Percentiles rank a stretch among this genome's conserved stretches.
phyloP scores from a whole-genome alignment of 53 echinoderm and acorn worm genomes.

The Astropecten irregularis region DNA sequence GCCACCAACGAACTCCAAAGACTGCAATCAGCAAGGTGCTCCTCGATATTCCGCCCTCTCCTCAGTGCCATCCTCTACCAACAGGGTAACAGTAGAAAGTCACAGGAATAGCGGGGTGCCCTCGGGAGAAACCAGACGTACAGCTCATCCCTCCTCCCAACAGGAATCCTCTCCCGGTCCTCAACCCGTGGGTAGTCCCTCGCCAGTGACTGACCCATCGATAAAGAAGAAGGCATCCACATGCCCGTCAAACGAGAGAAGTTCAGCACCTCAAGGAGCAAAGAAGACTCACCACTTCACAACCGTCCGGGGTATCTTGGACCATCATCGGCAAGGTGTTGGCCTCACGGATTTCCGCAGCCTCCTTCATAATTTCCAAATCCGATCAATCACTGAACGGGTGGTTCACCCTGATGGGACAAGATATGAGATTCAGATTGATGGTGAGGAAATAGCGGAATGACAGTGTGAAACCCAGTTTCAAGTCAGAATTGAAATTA shows the following conservation, averaged over 20 bases:
- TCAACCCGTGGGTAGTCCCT: not conserved
- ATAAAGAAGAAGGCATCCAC: not conserved
- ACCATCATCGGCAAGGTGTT: constrained; percentile 25
- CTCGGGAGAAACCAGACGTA: not conserved
- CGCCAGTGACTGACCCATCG: not conserved
- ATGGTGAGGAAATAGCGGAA: constrained; percentile 23
- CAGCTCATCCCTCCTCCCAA: not conserved
- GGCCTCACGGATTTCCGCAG: constrained; percentile 32
- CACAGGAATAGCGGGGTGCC: not conserved
- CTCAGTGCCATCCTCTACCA: not conserved
- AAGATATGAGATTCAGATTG: constrained; percentile 57
- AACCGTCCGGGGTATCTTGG: constrained; percentile 8
- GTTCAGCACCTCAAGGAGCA: not conserved
- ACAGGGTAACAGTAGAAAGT: not conserved
- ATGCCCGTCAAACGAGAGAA: not conserved
- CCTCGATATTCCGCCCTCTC: not conserved
- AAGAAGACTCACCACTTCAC: not conserved
- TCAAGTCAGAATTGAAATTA: too few relatives aligned
- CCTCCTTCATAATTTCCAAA: constrained; percentile 32
- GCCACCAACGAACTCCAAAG: not conserved
- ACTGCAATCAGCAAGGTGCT: not conserved
- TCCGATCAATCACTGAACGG: constrained; percentile 44
- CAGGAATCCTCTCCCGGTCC: not conserved
- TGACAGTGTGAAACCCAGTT: not conserved
- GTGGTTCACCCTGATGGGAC: constrained; percentile 52